phyloP scores from a whole-genome alignment of 2,113 vertebrate species.

The Stigmatopora nigra region DNA sequence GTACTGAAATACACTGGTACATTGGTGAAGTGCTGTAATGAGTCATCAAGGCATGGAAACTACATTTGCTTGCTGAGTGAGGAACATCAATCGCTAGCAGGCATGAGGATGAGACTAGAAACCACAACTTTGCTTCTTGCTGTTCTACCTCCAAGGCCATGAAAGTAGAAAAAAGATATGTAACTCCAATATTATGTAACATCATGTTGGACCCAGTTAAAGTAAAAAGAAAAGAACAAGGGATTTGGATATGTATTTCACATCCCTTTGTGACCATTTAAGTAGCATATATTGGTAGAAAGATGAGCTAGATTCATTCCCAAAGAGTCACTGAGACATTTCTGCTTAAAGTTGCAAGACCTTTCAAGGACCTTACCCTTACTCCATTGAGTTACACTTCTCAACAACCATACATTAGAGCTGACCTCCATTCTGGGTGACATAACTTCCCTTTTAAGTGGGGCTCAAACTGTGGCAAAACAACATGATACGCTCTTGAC shows the following conservation, averaged over 20 bases:
- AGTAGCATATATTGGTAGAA: conserved; percentile 30
- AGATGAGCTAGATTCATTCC: conserved; percentile 33
- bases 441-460: conserved; percentile 38
- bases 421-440: conserved; percentile 27
- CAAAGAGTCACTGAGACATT: not conserved
- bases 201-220: not conserved
- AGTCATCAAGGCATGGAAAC: conserved; percentile 62
- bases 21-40: conserved; percentile 51
- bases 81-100: conserved; percentile 55
- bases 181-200: conserved; percentile 20
- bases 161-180: conserved; percentile 17
- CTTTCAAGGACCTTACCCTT: conserved; percentile 30
- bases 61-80: conserved; percentile 59
- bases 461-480: conserved; percentile 19
- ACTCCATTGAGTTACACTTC: conserved; percentile 9
- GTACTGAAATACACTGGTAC: conserved; percentile 37
- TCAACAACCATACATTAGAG: conserved; percentile 19
- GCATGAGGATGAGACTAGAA: conserved; percentile 53
- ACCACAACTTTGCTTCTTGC: conserved; percentile 28
- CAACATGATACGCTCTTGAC: conserved; percentile 20
- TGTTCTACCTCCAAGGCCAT: conserved; percentile 27
- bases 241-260: not conserved
- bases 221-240: not conserved
- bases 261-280: not conserved
- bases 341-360: conserved; percentile 17